phyloP scores from a whole-genome alignment of 2,113 vertebrate genomes.

The Podarcis muralis region DNA sequence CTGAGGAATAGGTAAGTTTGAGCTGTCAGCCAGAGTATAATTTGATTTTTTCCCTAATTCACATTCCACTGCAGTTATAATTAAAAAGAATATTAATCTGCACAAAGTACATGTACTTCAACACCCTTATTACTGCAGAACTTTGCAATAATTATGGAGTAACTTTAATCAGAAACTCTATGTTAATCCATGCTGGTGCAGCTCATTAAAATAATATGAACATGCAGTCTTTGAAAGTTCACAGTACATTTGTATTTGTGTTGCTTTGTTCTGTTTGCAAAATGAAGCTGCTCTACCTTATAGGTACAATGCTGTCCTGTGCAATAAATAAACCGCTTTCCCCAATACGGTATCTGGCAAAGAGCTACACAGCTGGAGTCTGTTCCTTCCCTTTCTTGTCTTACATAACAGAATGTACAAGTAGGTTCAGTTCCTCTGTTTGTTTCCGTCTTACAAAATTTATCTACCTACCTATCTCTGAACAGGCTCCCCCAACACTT shows the following conservation, averaged over 20 bases:
- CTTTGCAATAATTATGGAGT: constrained; percentile 44
- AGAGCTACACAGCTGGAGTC: background rate
- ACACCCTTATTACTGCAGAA: constrained; percentile 23
- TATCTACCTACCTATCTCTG: background rate
- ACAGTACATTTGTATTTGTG: background rate
- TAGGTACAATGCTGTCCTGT: background rate
- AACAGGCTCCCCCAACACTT: background rate
- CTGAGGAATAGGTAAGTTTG: constrained; percentile 10
- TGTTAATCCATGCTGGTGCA: constrained; percentile 38
- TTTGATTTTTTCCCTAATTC: constrained; percentile 37
- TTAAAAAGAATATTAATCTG: constrained; percentile 58
- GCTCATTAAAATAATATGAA: background rate
- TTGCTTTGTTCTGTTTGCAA: background rate
- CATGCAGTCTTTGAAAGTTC: background rate
- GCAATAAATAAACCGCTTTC: background rate
- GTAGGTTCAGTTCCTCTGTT: background rate
- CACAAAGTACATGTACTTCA: background rate
- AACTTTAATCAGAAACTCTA: constrained; percentile 31
- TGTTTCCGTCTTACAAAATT: background rate
- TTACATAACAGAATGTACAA: background rate
- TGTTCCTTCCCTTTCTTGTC: constrained; percentile 14
- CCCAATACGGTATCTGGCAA: background rate
- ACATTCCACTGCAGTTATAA: constrained; percentile 33
- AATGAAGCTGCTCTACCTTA: background rate
- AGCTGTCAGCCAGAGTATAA: background rate